A percentile compares a stretch with the other conserved stretches of the same genome.
Conservation (phyloP, 2,797 vertebrate species). For the Chlorospingus semifuscus region DNA sequence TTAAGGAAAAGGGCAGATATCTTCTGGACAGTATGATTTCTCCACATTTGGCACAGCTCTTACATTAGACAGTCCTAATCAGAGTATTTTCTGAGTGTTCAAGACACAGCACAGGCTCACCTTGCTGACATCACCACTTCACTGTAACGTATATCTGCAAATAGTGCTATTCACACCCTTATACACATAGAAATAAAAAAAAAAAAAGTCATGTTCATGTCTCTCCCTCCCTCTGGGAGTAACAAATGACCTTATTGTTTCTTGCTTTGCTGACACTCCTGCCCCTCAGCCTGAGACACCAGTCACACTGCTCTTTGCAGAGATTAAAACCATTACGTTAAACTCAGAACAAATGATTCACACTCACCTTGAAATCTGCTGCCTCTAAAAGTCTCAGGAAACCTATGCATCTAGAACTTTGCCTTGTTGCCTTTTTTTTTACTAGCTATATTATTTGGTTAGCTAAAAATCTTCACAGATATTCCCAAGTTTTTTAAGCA, state of each 20-base stretch:
- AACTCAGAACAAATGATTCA: background rate
- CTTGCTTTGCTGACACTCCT: background rate
- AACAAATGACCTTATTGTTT: background rate
- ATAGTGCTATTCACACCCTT: background rate
- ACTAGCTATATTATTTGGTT: background rate
- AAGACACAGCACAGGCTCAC: background rate
- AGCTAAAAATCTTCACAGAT: background rate
- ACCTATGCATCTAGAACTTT: background rate
- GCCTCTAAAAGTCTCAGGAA: background rate
- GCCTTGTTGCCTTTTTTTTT: background rate
- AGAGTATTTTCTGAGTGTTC: background rate
- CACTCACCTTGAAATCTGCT: background rate
- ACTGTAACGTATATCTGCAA: background rate
- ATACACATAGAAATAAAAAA: background rate
- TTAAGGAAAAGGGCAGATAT: background rate
- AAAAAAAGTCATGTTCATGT: background rate
- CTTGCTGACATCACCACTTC: background rate
- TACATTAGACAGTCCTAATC: background rate
- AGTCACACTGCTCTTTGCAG: background rate
- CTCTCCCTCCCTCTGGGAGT: background rate
- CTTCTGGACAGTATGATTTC: background rate
- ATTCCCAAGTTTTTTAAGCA: background rate
- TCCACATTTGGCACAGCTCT: background rate
- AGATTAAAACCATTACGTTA: background rate
- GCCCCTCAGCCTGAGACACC: fast-evolving